Evolutionary conservation across 2,888 invertebrate species (phyloP), one percentile per base, ranked within the genome.

Genomic region (Heliconius aoede): DNA sequence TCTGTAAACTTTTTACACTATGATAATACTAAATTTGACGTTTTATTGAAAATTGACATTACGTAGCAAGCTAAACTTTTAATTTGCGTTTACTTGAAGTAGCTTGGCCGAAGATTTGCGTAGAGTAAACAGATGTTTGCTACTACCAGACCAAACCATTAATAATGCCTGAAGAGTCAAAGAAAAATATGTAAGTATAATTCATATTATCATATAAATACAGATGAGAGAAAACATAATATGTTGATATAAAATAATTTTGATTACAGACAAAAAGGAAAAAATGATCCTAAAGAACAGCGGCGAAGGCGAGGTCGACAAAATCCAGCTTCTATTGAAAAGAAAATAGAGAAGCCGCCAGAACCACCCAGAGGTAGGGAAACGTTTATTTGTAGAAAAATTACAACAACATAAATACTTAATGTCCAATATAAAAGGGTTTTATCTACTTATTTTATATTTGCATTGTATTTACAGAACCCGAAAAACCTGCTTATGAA

Each of bases 221-320:
- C 18, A 21, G 4, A 32, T 36, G 3, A 9, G 0, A 26, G 24
- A 36, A 24, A 46, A 46, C 46, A 46, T 24, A 32, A 18, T 24
- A 32, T n/a, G 28, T 26, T 60, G n/a, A 18, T 30, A 46, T 61
- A 4, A 55, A 18, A 51, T 26, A 40, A n/a, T 40, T 18, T 58
- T 28, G n/a, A 26, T 75, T 88, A 73, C 82, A 92, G 91, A 76
- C 87, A 87, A 64, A 91, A 89, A 82, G 86, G 84, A 71, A 90
- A 87, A 81, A 83, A 85, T 84, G 91, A 90, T 24, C 86, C 92
- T 0, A 94, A 92, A 82, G 93, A 93, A 26, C 93, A 93, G 80
- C 87, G 93, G 60, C 87, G 85, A 30, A 88, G 91, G 3, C 88
- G 87, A 76, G 82, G 83, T 4, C 84, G 88, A 32, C 85, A 88